Evolutionary conservation across 2,797 vertebrate genomes (phyloP).

Genomic region (Poeciliopsis presidionis): DNA sequence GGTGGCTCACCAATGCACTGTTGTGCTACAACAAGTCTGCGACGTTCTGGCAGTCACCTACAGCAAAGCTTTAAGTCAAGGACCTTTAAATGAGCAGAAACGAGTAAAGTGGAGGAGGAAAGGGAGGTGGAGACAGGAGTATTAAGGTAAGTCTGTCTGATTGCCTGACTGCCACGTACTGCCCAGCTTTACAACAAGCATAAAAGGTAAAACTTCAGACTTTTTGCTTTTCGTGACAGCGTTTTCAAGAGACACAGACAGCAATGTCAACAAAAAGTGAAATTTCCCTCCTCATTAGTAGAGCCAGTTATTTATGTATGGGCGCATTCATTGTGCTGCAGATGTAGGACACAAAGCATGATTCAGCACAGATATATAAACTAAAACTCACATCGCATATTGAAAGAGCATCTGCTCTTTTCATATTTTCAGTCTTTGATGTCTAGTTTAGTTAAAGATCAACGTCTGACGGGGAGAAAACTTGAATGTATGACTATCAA

Average conservation of each 20-base stretch:
- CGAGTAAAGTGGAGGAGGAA: constrained; percentile 20
- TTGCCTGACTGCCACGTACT: constrained; percentile 35
- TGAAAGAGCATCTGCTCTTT: not conserved
- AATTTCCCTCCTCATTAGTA: constrained; percentile 67
- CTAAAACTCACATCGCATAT: not conserved
- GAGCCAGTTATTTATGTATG: constrained; percentile 18
- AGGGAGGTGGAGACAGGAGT: constrained; percentile 19
- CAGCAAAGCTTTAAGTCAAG: constrained; percentile 25
- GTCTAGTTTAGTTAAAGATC: not conserved
- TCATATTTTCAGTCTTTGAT: not conserved
- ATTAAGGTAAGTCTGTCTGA: constrained; percentile 44
- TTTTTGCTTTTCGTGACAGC: constrained; percentile 61
- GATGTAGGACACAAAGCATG: not conserved
- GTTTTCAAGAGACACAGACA: constrained; percentile 47
- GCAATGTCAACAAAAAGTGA: constrained; percentile 49
- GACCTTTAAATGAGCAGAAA: constrained; percentile 8
- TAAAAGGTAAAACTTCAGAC: constrained; percentile 61
- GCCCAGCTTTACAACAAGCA: constrained; percentile 37
- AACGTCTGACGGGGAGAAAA: not conserved
- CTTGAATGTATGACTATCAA: not conserved
- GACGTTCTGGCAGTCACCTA: constrained; percentile 1
- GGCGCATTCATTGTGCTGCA: not conserved
- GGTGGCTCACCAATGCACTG: constrained; percentile 7
- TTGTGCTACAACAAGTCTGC: not conserved
- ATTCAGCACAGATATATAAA: not conserved